A percentile compares a stretch with the other conserved stretches of the same genome.
Conservation (phyloP, 1,140 invertebrate genomes). For the Drosophila pachea region DNA sequence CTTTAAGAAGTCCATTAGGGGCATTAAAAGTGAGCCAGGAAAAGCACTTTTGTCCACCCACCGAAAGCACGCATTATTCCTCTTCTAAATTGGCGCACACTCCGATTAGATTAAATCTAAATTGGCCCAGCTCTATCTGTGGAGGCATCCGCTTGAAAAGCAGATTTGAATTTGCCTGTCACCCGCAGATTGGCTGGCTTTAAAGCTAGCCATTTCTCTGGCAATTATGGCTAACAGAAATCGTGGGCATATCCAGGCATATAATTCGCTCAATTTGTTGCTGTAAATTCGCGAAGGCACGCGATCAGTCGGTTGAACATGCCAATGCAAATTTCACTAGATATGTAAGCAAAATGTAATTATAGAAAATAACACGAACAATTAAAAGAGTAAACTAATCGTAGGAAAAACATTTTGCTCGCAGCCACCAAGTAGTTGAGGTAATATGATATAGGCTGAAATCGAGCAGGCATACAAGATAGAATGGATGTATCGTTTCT, state of each 20-base stretch:
- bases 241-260: no score
- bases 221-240: no score
- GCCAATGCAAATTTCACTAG: neutral
- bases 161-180: neutral
- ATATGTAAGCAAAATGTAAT: neutral
- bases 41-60: neutral
- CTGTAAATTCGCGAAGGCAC: neutral
- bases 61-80: slow-evolving; percentile 6
- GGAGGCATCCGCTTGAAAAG: neutral
- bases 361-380: neutral
- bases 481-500: no score
- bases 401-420: neutral
- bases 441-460: no score
- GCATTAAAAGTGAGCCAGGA: neutral
- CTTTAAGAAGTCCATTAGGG: slow-evolving; percentile 16
- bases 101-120: slow-evolving; percentile 36
- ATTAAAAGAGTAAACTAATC: neutral
- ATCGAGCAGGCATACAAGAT: no score
- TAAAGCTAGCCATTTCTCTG: neutral
- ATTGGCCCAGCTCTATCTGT: no score
- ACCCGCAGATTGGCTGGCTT: neutral
- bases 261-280: neutral
- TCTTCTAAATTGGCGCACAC: slow-evolving; percentile 12
- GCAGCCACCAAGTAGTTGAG: no score
- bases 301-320: neutral